Evolutionary conservation across 2,113 vertebrate genomes (phyloP).

Genomic region (Oplegnathus fasciatus): DNA sequence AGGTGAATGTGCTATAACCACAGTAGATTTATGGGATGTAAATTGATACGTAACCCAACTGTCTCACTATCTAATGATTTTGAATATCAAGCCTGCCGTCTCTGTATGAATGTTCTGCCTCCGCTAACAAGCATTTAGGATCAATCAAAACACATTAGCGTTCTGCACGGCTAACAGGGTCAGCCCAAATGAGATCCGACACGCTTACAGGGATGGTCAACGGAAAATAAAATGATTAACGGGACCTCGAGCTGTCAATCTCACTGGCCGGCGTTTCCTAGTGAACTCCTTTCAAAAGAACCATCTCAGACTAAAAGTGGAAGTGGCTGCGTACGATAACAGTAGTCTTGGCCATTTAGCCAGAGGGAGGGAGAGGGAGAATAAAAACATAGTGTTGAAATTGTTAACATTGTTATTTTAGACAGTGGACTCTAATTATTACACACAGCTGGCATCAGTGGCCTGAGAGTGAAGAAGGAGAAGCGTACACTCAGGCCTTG

Average conservation of each 20-base stretch:
- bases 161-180: slow-evolving; percentile 52
- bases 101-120: slow-evolving; percentile 50
- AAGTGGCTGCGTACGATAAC: background rate
- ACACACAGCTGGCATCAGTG: slow-evolving; percentile 13
- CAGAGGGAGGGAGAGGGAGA: background rate
- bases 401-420: slow-evolving; percentile 20
- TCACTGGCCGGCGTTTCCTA: slow-evolving; percentile 28
- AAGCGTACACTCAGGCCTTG: background rate
- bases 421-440: slow-evolving; percentile 14
- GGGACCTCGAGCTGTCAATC: slow-evolving; percentile 60
- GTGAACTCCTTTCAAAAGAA: slow-evolving; percentile 31
- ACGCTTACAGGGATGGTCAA: slow-evolving; percentile 56
- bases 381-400: slow-evolving; percentile 7
- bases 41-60: slow-evolving; percentile 43
- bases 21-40: background rate
- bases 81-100: slow-evolving; percentile 45
- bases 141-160: slow-evolving; percentile 74
- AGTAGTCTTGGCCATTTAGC: background rate
- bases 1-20: background rate
- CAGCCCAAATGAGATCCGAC: slow-evolving; percentile 69
- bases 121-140: slow-evolving; percentile 65
- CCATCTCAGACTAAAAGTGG: slow-evolving; percentile 18
- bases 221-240: slow-evolving; percentile 64
- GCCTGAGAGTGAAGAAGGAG: background rate
- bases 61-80: slow-evolving; percentile 43